A percentile compares a stretch with the other conserved stretches of the same genome.
These are phyloP conservation scores for Latrodectus hesperus DNA, from an alignment of 2,888 invertebrate species.

Conservation along the genomic window DNA sequence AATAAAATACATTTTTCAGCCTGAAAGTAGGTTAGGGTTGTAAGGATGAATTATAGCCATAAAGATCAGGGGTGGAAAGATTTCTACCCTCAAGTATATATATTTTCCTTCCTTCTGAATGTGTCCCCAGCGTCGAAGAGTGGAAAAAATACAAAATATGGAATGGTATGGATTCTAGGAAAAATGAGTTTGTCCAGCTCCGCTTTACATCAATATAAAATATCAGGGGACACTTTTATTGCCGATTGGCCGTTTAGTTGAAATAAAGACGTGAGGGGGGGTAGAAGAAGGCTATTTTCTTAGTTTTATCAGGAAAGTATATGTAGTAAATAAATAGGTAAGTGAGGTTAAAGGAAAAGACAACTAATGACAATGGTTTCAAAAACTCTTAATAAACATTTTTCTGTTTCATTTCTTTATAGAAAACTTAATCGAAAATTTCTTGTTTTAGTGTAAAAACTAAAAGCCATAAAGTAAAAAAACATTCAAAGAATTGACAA, in stretches of 20 bases:
- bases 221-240: slow-evolving; percentile 53
- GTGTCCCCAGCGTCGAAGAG: slow-evolving; percentile 32
- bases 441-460: too few species aligned
- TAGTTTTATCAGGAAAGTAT: too few species aligned
- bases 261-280: slow-evolving; percentile 36
- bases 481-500: too few species aligned
- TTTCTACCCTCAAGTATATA: slow-evolving; percentile 38
- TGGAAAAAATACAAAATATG: not conserved
- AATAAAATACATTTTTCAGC: too few species aligned
- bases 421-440: too few species aligned
- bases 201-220: slow-evolving; percentile 58
- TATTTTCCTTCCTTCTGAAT: slow-evolving; percentile 34
- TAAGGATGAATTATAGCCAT: slow-evolving; percentile 21
- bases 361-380: too few species aligned
- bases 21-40: not conserved
- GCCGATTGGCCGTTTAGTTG: slow-evolving; percentile 47
- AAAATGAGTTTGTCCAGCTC: slow-evolving; percentile 43
- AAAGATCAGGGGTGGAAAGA: slow-evolving; percentile 42
- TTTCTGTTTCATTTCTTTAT: too few species aligned
- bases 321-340: too few species aligned
- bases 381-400: too few species aligned
- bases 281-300: not conserved
- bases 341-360: too few species aligned
- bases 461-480: too few species aligned
- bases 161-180: slow-evolving; percentile 1